These are phyloP conservation scores for Cliona cf. orientalis DNA, from an alignment of 37 sponge, comb jelly and placozoan genomes.

Conservation along the genomic window DNA sequence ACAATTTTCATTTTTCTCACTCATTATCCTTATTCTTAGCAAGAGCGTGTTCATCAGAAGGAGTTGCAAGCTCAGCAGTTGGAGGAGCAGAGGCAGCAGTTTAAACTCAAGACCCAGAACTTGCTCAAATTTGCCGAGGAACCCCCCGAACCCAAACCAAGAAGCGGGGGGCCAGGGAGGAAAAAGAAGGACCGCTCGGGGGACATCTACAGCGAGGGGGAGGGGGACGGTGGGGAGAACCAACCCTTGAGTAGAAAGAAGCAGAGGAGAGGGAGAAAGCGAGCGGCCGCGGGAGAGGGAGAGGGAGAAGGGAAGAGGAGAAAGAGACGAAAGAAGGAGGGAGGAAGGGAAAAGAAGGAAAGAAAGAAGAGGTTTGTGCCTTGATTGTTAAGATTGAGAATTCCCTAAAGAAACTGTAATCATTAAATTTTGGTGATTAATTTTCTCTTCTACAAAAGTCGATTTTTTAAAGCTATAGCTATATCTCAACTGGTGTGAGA, in stretches of 20 bases:
- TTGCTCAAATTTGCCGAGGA: conserved; percentile 70
- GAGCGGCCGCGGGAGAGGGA: too few species aligned
- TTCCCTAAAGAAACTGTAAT: too few species aligned
- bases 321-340: background rate
- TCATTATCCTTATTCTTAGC: conserved; percentile 14
- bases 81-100: conserved; percentile 77
- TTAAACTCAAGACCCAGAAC: conserved; percentile 68
- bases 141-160: conserved; percentile 24
- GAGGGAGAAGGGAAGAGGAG: too few species aligned
- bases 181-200: conserved; percentile 61
- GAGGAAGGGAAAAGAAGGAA: too few species aligned
- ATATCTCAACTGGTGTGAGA: too few species aligned
- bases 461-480: too few species aligned
- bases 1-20: too few species aligned
- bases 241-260: background rate
- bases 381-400: too few species aligned
- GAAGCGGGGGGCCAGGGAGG: background rate
- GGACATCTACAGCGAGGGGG: conserved; percentile 80
- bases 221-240: conserved; percentile 14
- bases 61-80: conserved; percentile 65
- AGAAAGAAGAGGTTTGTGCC: too few species aligned
- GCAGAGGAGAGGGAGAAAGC: background rate
- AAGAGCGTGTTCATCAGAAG: conserved; percentile 46
- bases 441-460: too few species aligned
- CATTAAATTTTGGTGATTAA: too few species aligned